phyloP scores from a whole-genome alignment of 1,140 invertebrate species.

The Scaptomyza hsui region DNA sequence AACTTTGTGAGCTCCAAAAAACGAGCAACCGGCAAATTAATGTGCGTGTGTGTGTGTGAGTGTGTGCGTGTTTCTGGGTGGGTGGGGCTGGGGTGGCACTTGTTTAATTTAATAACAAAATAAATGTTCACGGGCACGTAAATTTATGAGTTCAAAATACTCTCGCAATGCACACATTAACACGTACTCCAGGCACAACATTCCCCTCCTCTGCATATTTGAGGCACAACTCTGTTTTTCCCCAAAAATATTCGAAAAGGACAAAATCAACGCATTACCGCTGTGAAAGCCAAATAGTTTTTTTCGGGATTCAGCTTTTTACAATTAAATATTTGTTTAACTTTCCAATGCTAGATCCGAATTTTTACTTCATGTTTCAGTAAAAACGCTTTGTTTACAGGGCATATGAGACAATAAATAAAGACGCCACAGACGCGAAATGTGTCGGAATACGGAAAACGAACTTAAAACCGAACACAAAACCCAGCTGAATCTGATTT shows the following conservation, averaged over 20 bases:
- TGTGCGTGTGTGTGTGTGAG: slow-evolving; percentile 15
- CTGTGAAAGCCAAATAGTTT: neutral
- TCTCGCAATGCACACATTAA: slow-evolving; percentile 71
- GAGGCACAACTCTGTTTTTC: slow-evolving; percentile 56
- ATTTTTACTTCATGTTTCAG: neutral
- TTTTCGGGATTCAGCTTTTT: no score
- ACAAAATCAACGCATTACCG: slow-evolving; percentile 45
- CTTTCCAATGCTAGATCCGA: no score
- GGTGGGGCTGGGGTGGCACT: slow-evolving; percentile 44
- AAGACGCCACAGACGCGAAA: no score
- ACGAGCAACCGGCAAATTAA: slow-evolving; percentile 69
- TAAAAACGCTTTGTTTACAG: neutral
- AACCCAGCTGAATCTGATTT: neutral
- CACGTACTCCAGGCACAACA: slow-evolving; percentile 37
- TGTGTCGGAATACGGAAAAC: neutral
- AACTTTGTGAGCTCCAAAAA: slow-evolving; percentile 49
- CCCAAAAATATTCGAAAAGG: neutral
- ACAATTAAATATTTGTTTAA: no score
- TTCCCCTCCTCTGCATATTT: slow-evolving; percentile 29
- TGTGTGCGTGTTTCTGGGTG: slow-evolving; percentile 2
- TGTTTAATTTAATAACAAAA: slow-evolving; percentile 81
- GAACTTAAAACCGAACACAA: neutral
- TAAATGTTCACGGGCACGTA: slow-evolving; percentile 72
- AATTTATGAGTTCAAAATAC: slow-evolving; percentile 74
- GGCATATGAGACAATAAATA: neutral